These are phyloP conservation scores for Myxocyprinus asiaticus DNA, from an alignment of 2,113 vertebrate genomes.

Conservation along the genomic window DNA sequence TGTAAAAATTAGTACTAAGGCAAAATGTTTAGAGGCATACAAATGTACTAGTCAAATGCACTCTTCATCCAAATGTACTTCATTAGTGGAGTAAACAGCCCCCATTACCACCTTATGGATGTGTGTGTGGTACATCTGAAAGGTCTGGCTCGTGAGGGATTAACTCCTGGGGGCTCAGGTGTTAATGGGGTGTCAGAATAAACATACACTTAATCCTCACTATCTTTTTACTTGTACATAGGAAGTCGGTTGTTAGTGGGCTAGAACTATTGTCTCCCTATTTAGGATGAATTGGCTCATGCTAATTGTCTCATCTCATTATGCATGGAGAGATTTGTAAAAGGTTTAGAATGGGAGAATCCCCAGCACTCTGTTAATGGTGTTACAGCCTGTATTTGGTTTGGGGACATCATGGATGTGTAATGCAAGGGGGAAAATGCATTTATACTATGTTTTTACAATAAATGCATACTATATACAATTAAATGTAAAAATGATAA, in stretches of 20 bases:
- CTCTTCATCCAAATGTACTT: conserved; percentile 7
- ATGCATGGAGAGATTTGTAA: conserved; percentile 48
- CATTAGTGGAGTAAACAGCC: conserved; percentile 18
- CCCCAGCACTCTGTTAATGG: not conserved
- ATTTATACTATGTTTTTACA: too few relatives aligned
- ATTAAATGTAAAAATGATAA: too few relatives aligned
- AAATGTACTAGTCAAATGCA: not conserved
- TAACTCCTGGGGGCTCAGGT: conserved; percentile 36
- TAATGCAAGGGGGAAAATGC: not conserved
- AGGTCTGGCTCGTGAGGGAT: conserved; percentile 33
- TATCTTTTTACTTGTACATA: conserved; percentile 51
- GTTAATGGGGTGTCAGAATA: conserved; percentile 56
- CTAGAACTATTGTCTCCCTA: conserved; percentile 42
- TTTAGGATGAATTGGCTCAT: conserved; percentile 47
- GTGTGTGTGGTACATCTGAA: conserved; percentile 48
- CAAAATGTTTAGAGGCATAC: too few relatives aligned
- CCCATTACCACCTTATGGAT: not conserved
- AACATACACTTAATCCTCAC: conserved; percentile 53
- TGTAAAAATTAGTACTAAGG: too few relatives aligned
- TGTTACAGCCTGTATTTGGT: conserved; percentile 12
- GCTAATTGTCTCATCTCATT: conserved; percentile 55
- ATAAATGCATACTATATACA: too few relatives aligned
- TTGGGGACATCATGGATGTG: not conserved
- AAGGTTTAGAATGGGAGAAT: not conserved
- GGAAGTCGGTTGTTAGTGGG: conserved; percentile 57